These are phyloP conservation scores for Pogoniulus pusillus DNA, from an alignment of 2,797 vertebrate genomes.

Conservation along the genomic window DNA sequence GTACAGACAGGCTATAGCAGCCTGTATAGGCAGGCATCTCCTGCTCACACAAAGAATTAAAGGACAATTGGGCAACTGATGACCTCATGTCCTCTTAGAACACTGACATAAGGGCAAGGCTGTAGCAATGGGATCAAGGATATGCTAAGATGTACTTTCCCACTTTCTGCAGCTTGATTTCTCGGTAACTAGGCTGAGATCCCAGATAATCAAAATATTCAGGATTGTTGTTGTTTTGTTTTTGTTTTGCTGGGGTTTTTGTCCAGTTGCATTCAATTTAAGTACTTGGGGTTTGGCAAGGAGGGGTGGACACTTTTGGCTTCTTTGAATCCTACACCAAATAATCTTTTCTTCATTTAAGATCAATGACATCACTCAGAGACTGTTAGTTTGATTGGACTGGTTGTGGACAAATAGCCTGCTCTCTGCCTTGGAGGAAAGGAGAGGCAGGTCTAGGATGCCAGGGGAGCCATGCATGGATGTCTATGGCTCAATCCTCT, in stretches of 20 bases:
- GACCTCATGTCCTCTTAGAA: background rate
- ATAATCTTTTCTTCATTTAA: background rate
- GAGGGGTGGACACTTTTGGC: background rate
- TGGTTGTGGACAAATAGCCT: background rate
- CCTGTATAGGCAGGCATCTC: background rate
- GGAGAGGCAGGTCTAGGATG: fast-evolving
- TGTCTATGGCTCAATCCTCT: background rate
- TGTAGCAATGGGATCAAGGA: background rate
- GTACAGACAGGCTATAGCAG: background rate
- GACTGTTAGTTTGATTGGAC: background rate
- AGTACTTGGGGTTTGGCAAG: constrained; percentile 33
- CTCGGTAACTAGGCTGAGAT: background rate
- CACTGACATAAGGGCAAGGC: background rate
- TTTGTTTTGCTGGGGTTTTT: background rate
- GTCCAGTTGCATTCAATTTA: constrained; percentile 29
- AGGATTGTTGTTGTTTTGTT: background rate
- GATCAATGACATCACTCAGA: background rate
- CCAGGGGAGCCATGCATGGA: background rate
- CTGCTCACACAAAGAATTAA: background rate
- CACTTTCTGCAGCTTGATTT: background rate
- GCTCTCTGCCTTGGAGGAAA: background rate
- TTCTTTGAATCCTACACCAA: background rate
- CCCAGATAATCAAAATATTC: background rate
- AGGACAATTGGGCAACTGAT: background rate
- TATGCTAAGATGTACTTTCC: background rate